Evolutionary conservation across 2,113 vertebrate species (phyloP), one percentile per base, ranked within the genome.

Genomic region (Oceanites oceanicus): DNA sequence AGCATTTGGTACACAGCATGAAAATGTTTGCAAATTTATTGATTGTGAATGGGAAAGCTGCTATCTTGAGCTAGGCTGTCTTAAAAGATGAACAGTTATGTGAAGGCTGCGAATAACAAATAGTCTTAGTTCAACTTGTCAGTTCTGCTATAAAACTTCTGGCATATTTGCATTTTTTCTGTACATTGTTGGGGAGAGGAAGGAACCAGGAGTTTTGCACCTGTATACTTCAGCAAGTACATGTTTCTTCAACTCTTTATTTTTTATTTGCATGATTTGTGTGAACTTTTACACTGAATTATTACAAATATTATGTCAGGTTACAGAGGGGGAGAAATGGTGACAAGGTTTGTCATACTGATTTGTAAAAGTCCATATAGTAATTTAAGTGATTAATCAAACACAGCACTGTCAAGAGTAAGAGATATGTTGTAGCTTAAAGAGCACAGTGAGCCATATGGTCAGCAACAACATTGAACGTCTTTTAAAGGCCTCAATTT

Each of bases 51-150:
- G 73, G n/a, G 27, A 52, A 81, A 73, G 79, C 89, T 91, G 88
- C 53, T 78, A 1, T 71, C 92, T 75, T 40, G 84, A 74, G 83
- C 62, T 78, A 40, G 53, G 58, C 90, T 95, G 80, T 82, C 70
- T 82, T 52, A 70, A 75, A 83, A 88, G 73, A 92, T 78, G 70
- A 89, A 78, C 73, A n/a, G 65, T 74, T 71, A 47, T 8, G 34
- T 84, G 62, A 86, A 85, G 86, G 6, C 50, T 91, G 68, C 78
- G 91, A 91, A 75, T 94, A 94, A 56, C 49, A 96, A 88, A 27
- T 36, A 74, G 44, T 55, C 53, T 79, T n/a, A 47, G 52, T 87
- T 61, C 72, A 68, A 3, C 73, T 63, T 32, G 5, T 49, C 56
- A 55, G n/a, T 62, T 88, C 52, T 87, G 30, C 45, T 76, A 0